phyloP scores from a whole-genome alignment of 23 tunicate species.

The Corella eumyota region DNA sequence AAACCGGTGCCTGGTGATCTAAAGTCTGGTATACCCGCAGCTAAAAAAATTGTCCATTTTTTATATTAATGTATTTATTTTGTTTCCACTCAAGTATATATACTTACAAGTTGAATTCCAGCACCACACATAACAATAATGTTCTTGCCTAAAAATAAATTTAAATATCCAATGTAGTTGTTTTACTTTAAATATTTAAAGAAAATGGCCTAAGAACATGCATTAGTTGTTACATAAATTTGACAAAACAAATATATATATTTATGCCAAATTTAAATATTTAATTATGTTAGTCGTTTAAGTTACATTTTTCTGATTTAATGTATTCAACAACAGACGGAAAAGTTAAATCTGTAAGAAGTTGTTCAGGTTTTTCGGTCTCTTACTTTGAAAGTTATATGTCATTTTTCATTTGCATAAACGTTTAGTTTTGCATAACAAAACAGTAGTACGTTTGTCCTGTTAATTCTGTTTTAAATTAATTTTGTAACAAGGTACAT shows the following conservation, averaged over 20 bases:
- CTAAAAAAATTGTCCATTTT: constrained; percentile 12
- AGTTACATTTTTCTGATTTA: constrained; percentile 52
- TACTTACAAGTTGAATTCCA: constrained; percentile 80
- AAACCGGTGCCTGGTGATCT: constrained; percentile 70
- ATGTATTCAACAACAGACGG: constrained; percentile 53
- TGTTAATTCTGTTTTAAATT: too few relatives aligned
- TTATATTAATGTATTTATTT: neutral
- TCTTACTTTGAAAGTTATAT: too few relatives aligned
- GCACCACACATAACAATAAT: constrained; percentile 84
- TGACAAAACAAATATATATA: neutral
- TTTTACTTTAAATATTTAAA: neutral
- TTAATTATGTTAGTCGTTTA: neutral
- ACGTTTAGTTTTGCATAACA: too few relatives aligned
- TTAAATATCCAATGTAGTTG: too few relatives aligned
- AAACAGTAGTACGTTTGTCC: too few relatives aligned
- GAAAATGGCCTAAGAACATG: neutral
- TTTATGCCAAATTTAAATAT: neutral
- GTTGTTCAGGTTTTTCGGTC: constrained; percentile 67
- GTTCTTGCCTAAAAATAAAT: constrained; percentile 44
- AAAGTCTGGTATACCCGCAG: constrained; percentile 95
- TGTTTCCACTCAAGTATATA: neutral
- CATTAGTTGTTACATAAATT: too few relatives aligned
- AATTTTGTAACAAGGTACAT: too few relatives aligned
- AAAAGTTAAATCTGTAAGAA: constrained; percentile 30
- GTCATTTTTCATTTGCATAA: too few relatives aligned